Evolutionary conservation across 2,113 vertebrate species (phyloP).

Genomic region (Acrocephalus arundinaceus): DNA sequence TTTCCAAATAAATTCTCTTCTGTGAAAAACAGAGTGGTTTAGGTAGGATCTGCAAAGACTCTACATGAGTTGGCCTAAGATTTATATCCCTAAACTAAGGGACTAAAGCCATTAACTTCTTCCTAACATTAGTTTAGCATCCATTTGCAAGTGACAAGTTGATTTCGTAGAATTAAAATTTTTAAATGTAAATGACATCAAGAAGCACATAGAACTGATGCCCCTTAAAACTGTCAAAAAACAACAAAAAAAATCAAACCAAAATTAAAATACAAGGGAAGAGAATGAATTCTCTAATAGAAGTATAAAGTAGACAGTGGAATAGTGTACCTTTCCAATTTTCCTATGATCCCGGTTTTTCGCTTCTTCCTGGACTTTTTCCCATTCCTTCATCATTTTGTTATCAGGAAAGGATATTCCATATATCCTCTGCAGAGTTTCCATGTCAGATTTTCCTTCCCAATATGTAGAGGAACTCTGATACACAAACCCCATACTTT

Average conservation of each 20-base stretch:
- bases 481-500: background rate
- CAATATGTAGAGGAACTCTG: slow-evolving; percentile 79
- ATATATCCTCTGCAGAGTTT: slow-evolving; percentile 79
- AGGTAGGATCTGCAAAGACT: background rate
- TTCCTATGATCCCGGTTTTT: slow-evolving; percentile 77
- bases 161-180: background rate
- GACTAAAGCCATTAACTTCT: background rate
- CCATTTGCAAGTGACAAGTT: background rate
- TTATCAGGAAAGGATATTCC: slow-evolving; percentile 80
- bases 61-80: background rate
- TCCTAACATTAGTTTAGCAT: background rate
- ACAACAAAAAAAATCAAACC: background rate
- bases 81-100: background rate
- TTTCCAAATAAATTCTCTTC: background rate
- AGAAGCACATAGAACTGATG: background rate
- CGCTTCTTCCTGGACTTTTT: slow-evolving; percentile 77
- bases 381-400: slow-evolving; percentile 79
- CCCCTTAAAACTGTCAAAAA: background rate
- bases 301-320: background rate
- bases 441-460: slow-evolving; percentile 79
- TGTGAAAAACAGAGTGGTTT: background rate
- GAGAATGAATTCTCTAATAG: background rate
- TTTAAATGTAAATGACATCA: background rate
- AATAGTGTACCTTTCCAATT: slow-evolving; percentile 71
- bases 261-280: background rate